Conservation (phyloP, 2,113 vertebrate species). For the Petaurus breviceps region DNA sequence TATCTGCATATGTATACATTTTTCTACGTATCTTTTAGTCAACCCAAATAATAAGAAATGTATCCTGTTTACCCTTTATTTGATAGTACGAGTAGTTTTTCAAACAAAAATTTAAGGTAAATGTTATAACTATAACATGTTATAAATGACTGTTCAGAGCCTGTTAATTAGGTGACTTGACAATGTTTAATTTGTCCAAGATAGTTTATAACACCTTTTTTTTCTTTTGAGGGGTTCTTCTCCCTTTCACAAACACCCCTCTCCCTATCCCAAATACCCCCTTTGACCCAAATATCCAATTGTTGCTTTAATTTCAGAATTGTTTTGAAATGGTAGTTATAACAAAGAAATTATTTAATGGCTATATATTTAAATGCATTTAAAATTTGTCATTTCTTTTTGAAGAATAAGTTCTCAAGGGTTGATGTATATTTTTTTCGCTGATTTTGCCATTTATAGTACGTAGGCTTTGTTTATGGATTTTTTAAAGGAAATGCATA, state of each 20-base stretch:
- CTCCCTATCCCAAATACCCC: too few species aligned
- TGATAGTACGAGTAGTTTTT: not conserved
- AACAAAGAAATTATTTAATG: constrained; percentile 47
- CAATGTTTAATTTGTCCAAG: too few species aligned
- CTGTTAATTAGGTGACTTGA: not conserved
- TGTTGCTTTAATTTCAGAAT: constrained; percentile 39
- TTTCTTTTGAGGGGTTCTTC: too few species aligned
- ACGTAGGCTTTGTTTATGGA: not conserved
- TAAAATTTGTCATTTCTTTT: not conserved
- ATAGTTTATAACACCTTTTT: too few species aligned
- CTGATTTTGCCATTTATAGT: constrained; percentile 37
- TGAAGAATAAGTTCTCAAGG: too few species aligned
- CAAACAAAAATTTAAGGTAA: not conserved
- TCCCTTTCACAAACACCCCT: not conserved
- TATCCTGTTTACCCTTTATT: not conserved
- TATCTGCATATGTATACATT: not conserved
- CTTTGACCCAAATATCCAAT: not conserved
- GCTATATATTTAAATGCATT: not conserved
- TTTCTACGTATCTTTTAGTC: not conserved
- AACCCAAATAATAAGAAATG: not conserved
- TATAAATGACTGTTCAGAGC: not conserved
- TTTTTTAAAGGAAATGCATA: constrained; percentile 41
- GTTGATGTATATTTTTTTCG: constrained; percentile 28
- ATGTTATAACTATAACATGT: too few species aligned
- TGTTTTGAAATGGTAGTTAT: not conserved